Base-by-base conservation (phyloP, 2,888 invertebrate genomes). In the Acronicta leporina region DNA sequence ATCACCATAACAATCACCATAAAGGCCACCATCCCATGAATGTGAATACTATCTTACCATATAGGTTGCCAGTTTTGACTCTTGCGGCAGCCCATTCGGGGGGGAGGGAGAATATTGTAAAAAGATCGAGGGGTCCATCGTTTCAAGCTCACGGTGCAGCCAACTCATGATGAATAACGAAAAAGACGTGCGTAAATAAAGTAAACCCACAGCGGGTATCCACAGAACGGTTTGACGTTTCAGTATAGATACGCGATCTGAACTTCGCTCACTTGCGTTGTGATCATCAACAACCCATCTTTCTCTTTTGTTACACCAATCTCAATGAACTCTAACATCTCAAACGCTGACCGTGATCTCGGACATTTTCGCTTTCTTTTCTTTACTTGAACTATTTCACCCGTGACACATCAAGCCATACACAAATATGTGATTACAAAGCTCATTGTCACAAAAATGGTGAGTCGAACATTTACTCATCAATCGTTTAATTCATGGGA, bases 41-140 rank as follows among this genome's bases (percentile, higher is more conserved):
- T 41, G 45, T 33, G 25, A 40, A 49, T 54, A 38, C 25, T 9
- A 38, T 42, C 82, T 76, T 77, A 97, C 97, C 97, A 97, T 97
- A 87, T 97, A 97, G 66, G 97, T 97, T 63, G 97, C 97, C 87
- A 97, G 94, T 92, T 97, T 97, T 65, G 97, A 97, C 92, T 97
- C 97, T 89, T 97, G 96, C 48, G 97, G 97, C 81, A 97, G 95
- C 83, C 97, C 97, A 93, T 96, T 96, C 60, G 96, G 95, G 68
- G 96, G 95, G 64, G 96, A 63, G 8, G 70, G 73, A 27, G 67
- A 95, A 87, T 96, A 96, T 68, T 95, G 94, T 83, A 96, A 71
- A 80, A 86, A 96, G 85, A 96, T 96, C 88, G 97, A 95, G 72
- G 96, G 97, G 95, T 97, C 97, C 97, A 97, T 97, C 72, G 88